phyloP scores from a whole-genome alignment of 2,113 vertebrate species.

The Nycticebus coucang region DNA sequence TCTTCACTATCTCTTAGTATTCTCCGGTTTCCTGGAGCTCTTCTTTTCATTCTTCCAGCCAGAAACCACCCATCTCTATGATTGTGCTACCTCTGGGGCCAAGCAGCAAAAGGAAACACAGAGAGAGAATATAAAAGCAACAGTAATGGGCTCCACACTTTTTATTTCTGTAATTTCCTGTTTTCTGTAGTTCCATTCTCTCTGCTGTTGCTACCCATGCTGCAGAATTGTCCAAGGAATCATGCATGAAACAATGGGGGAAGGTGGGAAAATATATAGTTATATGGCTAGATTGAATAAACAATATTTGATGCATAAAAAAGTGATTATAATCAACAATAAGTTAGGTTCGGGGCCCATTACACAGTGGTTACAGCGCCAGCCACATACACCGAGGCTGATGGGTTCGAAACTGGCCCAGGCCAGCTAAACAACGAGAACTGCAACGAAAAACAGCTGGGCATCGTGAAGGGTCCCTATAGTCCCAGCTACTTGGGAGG shows the following conservation, averaged over 20 bases:
- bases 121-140: not conserved
- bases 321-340: no score
- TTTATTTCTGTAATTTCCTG: not conserved
- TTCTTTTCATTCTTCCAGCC: not conserved
- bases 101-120: not conserved
- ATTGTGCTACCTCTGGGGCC: not conserved
- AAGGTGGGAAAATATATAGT: not conserved
- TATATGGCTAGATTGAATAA: no score
- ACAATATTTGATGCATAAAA: no score
- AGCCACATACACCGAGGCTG: no score
- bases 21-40: not conserved
- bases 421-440: no score
- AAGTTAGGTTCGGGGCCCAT: no score
- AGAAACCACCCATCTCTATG: constrained; percentile 14
- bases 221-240: not conserved
- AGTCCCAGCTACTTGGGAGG: no score
- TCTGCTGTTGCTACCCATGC: not conserved
- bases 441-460: no score
- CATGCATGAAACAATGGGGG: not conserved
- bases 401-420: no score
- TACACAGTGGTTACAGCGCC: no score
- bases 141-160: not conserved
- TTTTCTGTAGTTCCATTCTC: not conserved
- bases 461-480: no score
- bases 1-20: not conserved